Evolutionary conservation across 2,113 vertebrate genomes (phyloP).

Genomic region (Dipodomys stephensi): DNA sequence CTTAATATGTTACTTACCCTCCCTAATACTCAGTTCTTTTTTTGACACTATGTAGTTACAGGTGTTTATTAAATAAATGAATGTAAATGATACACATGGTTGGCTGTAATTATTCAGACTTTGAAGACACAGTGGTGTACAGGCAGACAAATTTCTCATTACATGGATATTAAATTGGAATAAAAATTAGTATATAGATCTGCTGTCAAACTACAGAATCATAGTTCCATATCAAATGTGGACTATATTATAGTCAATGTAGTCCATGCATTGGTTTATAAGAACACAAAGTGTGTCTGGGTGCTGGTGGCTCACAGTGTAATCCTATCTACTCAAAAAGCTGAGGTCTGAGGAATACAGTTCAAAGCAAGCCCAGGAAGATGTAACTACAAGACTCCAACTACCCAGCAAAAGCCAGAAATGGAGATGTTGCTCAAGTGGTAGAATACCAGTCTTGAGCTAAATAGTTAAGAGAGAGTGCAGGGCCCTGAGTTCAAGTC

Average conservation of each 20-base stretch:
- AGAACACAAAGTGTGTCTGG: background rate
- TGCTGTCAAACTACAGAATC: background rate
- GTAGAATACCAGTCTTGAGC: too few relatives aligned
- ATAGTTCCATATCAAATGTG: background rate
- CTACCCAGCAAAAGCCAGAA: too few relatives aligned
- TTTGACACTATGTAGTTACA: background rate
- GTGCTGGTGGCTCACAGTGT: too few relatives aligned
- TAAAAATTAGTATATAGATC: background rate
- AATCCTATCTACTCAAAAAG: too few relatives aligned
- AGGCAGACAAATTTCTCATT: background rate
- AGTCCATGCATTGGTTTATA: background rate
- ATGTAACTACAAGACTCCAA: too few relatives aligned
- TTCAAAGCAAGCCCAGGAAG: too few relatives aligned
- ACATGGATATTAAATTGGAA: slow-evolving; percentile 5
- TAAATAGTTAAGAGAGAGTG: too few relatives aligned
- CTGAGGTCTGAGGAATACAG: too few relatives aligned
- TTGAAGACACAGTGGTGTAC: background rate
- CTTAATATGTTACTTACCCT: background rate
- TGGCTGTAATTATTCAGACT: background rate
- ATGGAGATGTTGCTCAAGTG: too few relatives aligned
- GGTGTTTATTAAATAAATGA: background rate
- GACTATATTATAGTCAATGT: background rate
- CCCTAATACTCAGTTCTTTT: background rate
- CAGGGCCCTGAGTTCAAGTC: too few relatives aligned
- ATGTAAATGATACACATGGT: background rate